phyloP scores from a whole-genome alignment of 2,888 invertebrate species.

The Melipona bicolor region DNA sequence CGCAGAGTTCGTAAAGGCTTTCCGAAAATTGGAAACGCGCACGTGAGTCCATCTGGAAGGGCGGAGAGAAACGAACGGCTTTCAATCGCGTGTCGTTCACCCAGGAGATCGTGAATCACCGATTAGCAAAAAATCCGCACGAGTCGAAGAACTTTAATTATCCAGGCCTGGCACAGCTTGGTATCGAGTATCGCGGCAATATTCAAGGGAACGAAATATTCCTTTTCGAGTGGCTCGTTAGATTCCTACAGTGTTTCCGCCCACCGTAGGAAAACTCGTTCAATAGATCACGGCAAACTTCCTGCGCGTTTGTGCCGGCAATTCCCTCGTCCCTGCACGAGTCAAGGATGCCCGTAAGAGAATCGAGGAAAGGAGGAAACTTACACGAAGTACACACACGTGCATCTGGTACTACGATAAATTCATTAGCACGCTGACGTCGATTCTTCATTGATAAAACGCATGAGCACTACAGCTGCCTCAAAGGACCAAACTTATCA shows the following conservation, averaged over 20 bases:
- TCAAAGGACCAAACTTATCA: no score
- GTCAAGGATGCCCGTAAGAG: constrained; percentile 57
- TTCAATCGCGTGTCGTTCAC: constrained; percentile 20
- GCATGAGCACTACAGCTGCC: no score
- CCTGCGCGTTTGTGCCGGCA: constrained; percentile 67
- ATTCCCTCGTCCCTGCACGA: constrained; percentile 56
- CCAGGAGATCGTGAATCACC: constrained; percentile 29
- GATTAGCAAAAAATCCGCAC: constrained; percentile 18
- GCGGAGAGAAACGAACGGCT: constrained; percentile 12
- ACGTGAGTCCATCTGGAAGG: constrained; percentile 39
- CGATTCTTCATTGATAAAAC: no score
- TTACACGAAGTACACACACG: background rate
- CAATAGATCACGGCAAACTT: constrained; percentile 73
- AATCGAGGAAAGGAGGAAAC: constrained; percentile 34
- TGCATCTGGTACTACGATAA: background rate
- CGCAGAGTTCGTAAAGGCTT: constrained; percentile 27
- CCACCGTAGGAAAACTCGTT: constrained; percentile 64
- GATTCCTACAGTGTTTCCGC: constrained; percentile 62
- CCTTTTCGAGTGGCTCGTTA: constrained; percentile 71
- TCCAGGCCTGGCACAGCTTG: constrained; percentile 28
- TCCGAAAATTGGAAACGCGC: constrained; percentile 53
- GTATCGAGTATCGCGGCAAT: constrained; percentile 12
- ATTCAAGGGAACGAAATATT: constrained; percentile 66
- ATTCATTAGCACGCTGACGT: no score
- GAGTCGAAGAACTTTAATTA: constrained; percentile 57